Evolutionary conservation across 2,113 vertebrate species (phyloP).

Genomic region (Hippocampus barbouri): DNA sequence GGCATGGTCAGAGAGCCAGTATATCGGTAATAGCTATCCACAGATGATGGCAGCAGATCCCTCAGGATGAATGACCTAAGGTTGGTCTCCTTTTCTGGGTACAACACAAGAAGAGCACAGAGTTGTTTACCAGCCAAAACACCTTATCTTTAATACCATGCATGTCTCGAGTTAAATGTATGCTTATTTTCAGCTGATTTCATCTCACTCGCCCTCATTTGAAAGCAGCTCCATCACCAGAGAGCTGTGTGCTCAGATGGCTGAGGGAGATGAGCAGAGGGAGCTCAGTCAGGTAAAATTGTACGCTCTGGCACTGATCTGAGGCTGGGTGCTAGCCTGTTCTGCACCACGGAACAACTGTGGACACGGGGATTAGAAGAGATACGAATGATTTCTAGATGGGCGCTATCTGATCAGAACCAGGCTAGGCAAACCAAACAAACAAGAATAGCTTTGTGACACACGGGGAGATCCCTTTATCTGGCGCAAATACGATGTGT

Average conservation of each 20-base stretch:
- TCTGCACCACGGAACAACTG: constrained; percentile 47
- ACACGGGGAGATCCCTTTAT: constrained; percentile 37
- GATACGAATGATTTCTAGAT: constrained; percentile 53
- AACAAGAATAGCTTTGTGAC: constrained; percentile 25
- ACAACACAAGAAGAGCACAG: constrained; percentile 16
- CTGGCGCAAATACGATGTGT: constrained; percentile 23
- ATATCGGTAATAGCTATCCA: constrained; percentile 94
- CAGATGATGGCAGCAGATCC: constrained; percentile 85
- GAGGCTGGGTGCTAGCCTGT: constrained; percentile 41
- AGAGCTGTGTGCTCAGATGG: constrained; percentile 33
- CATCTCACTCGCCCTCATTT: constrained; percentile 41
- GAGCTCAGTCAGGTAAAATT: constrained; percentile 54
- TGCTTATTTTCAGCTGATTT: constrained; percentile 35
- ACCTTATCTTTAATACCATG: constrained; percentile 3
- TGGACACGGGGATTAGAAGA: constrained; percentile 46
- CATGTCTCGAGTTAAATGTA: constrained; percentile 3
- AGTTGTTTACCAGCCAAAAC: constrained; percentile 1
- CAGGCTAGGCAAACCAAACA: constrained; percentile 27
- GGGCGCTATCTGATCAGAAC: constrained; percentile 42
- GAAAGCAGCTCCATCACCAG: constrained; percentile 36
- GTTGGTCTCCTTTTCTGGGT: constrained; percentile 94
- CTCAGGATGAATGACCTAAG: constrained; percentile 90
- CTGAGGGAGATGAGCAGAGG: constrained; percentile 42
- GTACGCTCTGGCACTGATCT: constrained; percentile 59
- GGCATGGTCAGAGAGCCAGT: constrained; percentile 93